phyloP scores from a whole-genome alignment of 2,797 vertebrate species.

The Forpus xanthops region DNA sequence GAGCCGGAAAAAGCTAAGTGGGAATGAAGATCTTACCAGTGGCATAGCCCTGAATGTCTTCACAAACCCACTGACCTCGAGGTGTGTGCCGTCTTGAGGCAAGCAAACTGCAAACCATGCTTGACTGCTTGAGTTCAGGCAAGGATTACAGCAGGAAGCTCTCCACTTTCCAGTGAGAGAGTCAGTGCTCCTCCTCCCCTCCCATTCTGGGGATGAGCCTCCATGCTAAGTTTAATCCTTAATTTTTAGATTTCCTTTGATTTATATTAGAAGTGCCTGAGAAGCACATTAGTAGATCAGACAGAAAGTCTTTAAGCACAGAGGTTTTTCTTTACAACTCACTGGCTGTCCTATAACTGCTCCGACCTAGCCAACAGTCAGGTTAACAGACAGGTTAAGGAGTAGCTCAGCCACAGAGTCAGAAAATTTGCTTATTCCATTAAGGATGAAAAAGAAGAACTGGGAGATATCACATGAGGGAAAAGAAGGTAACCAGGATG shows the following conservation, averaged over 20 bases:
- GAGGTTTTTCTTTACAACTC: background rate
- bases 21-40: no score
- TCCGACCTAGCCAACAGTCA: background rate
- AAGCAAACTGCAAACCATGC: background rate
- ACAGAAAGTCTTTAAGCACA: background rate
- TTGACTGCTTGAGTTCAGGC: no score
- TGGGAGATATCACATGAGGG: background rate
- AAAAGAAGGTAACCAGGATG: background rate
- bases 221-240: background rate
- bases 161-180: background rate
- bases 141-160: background rate
- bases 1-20: no score
- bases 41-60: accelerated
- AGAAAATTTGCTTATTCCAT: background rate
- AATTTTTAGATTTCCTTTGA: background rate
- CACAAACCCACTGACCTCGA: accelerated
- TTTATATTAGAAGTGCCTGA: background rate
- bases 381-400: background rate
- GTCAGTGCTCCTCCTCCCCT: background rate
- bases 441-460: background rate
- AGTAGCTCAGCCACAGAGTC: background rate
- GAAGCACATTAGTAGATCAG: background rate
- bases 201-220: background rate
- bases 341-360: background rate
- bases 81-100: accelerated